These are phyloP conservation scores for Chionoecetes opilio DNA, from an alignment of 1,140 invertebrate genomes.

Conservation along the genomic window DNA sequence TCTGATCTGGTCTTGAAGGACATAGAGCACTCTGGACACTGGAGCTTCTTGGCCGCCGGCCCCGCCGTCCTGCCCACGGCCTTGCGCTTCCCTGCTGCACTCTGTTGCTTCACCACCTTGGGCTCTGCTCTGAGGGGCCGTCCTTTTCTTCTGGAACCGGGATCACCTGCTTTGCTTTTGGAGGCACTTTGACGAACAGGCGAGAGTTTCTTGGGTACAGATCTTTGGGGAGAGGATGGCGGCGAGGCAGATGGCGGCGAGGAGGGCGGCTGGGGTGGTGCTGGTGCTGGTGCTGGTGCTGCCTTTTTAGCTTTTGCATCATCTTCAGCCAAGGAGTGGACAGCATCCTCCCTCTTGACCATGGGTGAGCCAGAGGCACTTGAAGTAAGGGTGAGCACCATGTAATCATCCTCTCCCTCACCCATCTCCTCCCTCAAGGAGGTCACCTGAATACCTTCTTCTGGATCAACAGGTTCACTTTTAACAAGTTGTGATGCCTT, in stretches of 20 bases:
- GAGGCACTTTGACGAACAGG: background rate
- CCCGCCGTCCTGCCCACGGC: background rate
- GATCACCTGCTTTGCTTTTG: background rate
- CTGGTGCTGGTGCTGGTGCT: background rate
- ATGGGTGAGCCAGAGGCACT: background rate
- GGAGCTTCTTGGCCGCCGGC: background rate
- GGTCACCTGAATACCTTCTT: constrained; percentile 44
- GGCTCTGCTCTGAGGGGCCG: background rate
- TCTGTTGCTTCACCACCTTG: background rate
- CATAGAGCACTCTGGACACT: constrained; percentile 65
- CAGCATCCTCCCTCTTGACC: constrained; percentile 34
- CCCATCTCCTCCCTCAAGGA: constrained; percentile 35
- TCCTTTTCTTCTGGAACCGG: background rate
- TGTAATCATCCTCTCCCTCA: background rate
- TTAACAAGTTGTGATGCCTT: background rate
- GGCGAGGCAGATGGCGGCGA: background rate
- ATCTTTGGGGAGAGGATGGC: background rate
- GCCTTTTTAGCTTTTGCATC: background rate
- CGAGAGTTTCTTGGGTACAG: background rate
- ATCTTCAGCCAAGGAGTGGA: background rate
- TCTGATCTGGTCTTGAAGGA: constrained; percentile 74
- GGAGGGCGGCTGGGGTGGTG: background rate
- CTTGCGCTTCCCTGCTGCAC: background rate
- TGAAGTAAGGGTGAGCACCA: constrained; percentile 22
- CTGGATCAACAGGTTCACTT: background rate